Conservation (phyloP, 2,113 vertebrate species). For the Petrocephalus microphthalmus region DNA sequence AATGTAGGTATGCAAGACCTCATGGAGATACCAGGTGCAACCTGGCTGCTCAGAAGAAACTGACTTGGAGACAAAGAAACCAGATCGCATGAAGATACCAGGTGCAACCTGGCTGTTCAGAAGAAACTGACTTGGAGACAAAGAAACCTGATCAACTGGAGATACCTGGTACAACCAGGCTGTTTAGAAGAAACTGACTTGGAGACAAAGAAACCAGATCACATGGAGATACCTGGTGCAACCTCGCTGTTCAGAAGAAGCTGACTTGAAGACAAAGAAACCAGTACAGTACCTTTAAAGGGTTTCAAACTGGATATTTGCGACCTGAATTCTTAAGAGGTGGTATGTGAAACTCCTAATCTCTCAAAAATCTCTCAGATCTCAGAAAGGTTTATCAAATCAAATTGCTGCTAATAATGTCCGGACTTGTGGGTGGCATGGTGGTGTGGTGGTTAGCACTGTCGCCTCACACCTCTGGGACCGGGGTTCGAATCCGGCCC, state of each 20-base stretch:
- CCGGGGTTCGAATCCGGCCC: too few relatives aligned
- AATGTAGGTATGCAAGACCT: not conserved
- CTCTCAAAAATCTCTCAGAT: not conserved
- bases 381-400: not conserved
- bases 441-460: too few relatives aligned
- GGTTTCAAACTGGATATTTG: not conserved
- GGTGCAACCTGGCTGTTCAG: not conserved
- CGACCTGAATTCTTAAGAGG: not conserved
- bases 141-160: not conserved
- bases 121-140: not conserved
- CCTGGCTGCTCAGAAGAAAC: not conserved
- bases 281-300: not conserved
- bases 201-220: too few relatives aligned
- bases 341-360: not conserved
- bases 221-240: too few relatives aligned
- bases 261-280: too few relatives aligned
- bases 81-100: not conserved
- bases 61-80: not conserved
- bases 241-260: too few relatives aligned
- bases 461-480: too few relatives aligned
- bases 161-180: not conserved
- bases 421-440: too few relatives aligned
- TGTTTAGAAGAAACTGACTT: not conserved
- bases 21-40: not conserved
- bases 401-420: not conserved